Evolutionary conservation across 2,888 invertebrate species (phyloP).

Genomic region (Deroplatys truncata): DNA sequence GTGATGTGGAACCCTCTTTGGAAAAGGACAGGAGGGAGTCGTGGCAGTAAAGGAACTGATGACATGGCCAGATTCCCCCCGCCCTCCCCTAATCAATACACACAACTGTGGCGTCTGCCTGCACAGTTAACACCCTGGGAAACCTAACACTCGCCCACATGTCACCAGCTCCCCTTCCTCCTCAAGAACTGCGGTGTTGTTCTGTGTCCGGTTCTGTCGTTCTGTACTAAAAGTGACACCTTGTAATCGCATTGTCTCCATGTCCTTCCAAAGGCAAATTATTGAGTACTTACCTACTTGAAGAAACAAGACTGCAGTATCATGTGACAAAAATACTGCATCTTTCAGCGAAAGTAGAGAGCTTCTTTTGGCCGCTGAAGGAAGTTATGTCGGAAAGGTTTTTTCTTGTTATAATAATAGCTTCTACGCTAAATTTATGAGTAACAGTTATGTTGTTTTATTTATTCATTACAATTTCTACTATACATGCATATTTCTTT

Average conservation of each 20-base stretch:
- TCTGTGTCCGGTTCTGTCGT: not conserved
- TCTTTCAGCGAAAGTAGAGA: no score
- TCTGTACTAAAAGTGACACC: not conserved
- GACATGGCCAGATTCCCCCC: not conserved
- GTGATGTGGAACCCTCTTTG: not conserved
- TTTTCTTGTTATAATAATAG: no score
- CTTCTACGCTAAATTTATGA: no score
- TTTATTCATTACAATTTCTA: no score
- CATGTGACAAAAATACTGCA: no score
- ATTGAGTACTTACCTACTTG: not conserved
- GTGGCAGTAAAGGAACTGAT: not conserved
- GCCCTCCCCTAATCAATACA: not conserved
- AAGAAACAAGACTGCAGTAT: no score
- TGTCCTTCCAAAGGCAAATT: not conserved
- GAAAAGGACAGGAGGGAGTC: not conserved
- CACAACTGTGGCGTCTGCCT: not conserved
- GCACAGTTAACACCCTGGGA: not conserved
- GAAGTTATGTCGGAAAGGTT: no score
- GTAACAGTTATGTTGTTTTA: no score
- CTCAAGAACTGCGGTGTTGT: not conserved
- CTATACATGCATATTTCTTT: no score
- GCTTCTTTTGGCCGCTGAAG: no score
- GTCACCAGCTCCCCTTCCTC: not conserved
- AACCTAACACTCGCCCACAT: not conserved
- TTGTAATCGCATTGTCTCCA: not conserved